These are phyloP conservation scores for Myotis vivesi DNA, from an alignment of 2,797 vertebrate species.

Conservation along the genomic window DNA sequence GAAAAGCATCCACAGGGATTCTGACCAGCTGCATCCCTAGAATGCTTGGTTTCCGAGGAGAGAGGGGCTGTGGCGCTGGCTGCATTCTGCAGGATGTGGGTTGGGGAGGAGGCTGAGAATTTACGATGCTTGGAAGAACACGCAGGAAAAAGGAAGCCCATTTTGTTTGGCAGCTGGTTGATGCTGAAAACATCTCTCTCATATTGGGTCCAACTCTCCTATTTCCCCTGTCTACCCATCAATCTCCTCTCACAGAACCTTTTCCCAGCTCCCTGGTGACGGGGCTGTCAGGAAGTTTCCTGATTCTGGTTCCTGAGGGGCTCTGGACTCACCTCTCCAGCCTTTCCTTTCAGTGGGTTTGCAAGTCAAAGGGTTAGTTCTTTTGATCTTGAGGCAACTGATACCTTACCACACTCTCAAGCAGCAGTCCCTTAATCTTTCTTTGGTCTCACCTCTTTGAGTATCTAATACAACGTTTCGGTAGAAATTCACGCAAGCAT, in stretches of 20 bases:
- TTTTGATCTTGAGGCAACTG: slow-evolving; percentile 63
- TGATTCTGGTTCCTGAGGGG: slow-evolving; percentile 54
- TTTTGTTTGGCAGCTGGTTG: slow-evolving; percentile 60
- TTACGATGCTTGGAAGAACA: slow-evolving; percentile 60
- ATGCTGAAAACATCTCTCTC: slow-evolving; percentile 63
- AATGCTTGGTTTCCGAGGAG: background rate
- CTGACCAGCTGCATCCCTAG: background rate
- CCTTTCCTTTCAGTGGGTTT: slow-evolving; percentile 57
- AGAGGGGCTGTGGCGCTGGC: background rate
- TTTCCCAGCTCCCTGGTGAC: slow-evolving; percentile 25
- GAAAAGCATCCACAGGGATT: background rate
- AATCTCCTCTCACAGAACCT: slow-evolving; percentile 44
- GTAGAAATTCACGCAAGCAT: background rate
- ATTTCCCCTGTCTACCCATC: slow-evolving; percentile 44
- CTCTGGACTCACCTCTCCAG: background rate
- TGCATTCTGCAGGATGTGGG: slow-evolving; percentile 37
- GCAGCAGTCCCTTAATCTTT: background rate
- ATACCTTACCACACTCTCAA: slow-evolving; percentile 24
- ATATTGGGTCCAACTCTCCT: slow-evolving; percentile 26
- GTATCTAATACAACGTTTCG: slow-evolving; percentile 39
- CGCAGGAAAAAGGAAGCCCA: slow-evolving; percentile 48
- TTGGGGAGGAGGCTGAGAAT: slow-evolving; percentile 24
- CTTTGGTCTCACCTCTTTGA: slow-evolving; percentile 12
- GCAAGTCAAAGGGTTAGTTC: slow-evolving; percentile 53
- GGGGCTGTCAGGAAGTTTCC: slow-evolving; percentile 64